Conservation (phyloP, 2,113 vertebrate species). For the Craseonycteris thonglongyai region DNA sequence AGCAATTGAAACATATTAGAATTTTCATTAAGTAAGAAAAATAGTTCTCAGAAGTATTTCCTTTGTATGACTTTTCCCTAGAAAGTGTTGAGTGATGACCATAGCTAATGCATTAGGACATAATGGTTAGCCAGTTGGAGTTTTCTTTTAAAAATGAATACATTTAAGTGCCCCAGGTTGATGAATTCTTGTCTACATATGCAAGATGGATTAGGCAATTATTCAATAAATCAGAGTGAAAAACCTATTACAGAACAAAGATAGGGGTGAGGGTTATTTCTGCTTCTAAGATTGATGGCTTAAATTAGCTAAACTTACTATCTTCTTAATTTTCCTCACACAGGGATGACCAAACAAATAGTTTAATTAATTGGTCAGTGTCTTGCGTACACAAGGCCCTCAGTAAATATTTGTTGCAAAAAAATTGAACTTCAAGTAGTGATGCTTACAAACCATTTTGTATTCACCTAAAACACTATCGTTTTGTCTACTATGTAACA, state of each 20-base stretch:
- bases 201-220: slow-evolving; percentile 51
- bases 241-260: slow-evolving; percentile 41
- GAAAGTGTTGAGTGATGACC: background rate
- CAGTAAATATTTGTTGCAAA: background rate
- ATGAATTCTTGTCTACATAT: slow-evolving; percentile 41
- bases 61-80: background rate
- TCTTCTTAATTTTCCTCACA: slow-evolving; percentile 27
- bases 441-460: background rate
- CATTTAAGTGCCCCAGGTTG: slow-evolving; percentile 4
- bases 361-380: background rate
- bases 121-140: slow-evolving; percentile 24
- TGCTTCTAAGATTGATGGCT: slow-evolving; percentile 30
- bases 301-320: slow-evolving; percentile 46
- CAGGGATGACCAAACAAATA: background rate
- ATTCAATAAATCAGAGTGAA: slow-evolving; percentile 47
- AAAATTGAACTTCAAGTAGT: background rate
- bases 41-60: background rate
- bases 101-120: background rate
- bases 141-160: slow-evolving; percentile 37
- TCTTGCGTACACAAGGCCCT: background rate
- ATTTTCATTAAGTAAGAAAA: slow-evolving; percentile 14
- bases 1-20: background rate
- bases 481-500: background rate
- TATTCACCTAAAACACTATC: background rate
- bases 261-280: background rate